Conservation (phyloP, 2,797 vertebrate genomes). For the Hapalemur alaotrensis region DNA sequence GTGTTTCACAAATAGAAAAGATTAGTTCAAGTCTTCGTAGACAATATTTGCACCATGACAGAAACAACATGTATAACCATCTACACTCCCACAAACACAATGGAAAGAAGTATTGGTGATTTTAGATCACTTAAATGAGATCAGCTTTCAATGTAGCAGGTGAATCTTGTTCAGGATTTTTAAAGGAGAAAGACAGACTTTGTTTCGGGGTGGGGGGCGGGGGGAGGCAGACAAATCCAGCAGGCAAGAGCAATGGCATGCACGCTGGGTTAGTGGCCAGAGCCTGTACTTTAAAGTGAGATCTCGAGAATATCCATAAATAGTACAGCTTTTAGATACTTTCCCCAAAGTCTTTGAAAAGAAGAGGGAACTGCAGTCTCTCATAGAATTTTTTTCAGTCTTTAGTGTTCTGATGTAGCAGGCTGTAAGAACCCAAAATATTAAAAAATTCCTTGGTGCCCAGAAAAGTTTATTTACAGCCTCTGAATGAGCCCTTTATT, state of each 20-base stretch:
- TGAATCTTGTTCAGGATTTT: neutral
- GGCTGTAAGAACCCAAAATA: slow-evolving; percentile 4
- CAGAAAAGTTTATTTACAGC: neutral
- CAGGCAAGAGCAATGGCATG: neutral
- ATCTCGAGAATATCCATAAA: neutral
- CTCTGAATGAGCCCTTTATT: slow-evolving; percentile 10
- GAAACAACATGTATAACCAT: neutral
- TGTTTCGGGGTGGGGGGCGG: neutral
- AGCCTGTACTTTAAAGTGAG: neutral
- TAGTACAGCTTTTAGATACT: neutral
- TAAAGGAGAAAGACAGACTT: neutral
- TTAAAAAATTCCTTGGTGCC: neutral
- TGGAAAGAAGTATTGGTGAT: neutral
- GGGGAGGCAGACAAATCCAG: neutral
- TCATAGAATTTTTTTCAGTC: neutral
- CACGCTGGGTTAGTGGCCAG: neutral
- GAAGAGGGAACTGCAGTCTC: too few species aligned
- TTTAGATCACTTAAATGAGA: neutral
- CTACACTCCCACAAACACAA: neutral
- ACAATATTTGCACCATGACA: neutral
- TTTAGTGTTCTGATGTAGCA: neutral
- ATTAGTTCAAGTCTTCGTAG: neutral
- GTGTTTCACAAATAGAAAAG: neutral
- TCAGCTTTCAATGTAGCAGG: neutral
- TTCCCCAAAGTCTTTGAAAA: neutral